Percentiles rank a stretch among this genome's conserved stretches.
phyloP scores from a whole-genome alignment of 2,888 invertebrate species.

The Trichogramma evanescens region DNA sequence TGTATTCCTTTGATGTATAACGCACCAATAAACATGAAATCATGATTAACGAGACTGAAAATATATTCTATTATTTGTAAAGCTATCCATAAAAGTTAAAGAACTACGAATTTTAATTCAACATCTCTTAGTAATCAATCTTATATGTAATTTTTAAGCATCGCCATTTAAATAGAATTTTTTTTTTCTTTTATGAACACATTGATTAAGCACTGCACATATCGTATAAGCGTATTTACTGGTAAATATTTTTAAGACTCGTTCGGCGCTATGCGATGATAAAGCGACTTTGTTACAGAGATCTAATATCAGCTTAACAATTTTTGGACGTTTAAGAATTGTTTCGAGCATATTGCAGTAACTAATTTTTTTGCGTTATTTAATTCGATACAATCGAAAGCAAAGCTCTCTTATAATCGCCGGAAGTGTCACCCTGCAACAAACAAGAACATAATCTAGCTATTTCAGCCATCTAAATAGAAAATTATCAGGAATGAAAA shows the following conservation, averaged over 20 bases:
- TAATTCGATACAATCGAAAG: conserved; percentile 72
- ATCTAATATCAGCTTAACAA: neutral
- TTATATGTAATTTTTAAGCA: neutral
- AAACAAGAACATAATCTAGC: conserved; percentile 24
- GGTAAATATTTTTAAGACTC: conserved; percentile 9
- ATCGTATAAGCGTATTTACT: conserved; percentile 15
- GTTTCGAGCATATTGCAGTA: conserved; percentile 1
- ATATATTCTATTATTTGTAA: too few relatives aligned
- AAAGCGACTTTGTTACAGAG: conserved; percentile 14
- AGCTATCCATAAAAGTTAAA: too few relatives aligned
- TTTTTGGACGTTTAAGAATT: conserved; percentile 4
- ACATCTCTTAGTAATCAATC: neutral
- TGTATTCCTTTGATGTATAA: too few relatives aligned
- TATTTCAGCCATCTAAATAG: conserved; percentile 3
- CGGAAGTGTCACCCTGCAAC: conserved; percentile 85
- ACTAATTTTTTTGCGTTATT: conserved; percentile 13
- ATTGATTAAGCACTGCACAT: conserved; percentile 11
- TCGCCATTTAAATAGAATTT: neutral
- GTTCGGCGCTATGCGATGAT: conserved; percentile 8
- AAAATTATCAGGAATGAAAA: conserved; percentile 6
- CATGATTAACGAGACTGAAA: too few relatives aligned
- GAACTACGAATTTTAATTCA: too few relatives aligned
- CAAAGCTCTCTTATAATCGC: conserved; percentile 87
- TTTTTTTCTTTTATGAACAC: conserved; percentile 10
- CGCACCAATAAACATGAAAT: too few relatives aligned